phyloP scores from a whole-genome alignment of 37 sponge, comb jelly and placozoan species.

The Tethya wilhelma region DNA sequence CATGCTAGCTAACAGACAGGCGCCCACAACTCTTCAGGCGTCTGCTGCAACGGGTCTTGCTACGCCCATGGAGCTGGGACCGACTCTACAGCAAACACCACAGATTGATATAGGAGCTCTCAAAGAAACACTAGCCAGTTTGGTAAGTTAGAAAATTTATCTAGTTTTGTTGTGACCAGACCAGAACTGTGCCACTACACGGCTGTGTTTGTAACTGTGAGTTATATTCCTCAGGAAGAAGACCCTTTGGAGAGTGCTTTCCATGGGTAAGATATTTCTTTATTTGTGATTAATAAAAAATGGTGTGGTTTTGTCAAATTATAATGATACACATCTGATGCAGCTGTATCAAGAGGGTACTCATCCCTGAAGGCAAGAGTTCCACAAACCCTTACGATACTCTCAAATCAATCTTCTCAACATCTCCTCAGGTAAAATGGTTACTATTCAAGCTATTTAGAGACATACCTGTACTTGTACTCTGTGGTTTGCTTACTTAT shows the following conservation, averaged over 20 bases:
- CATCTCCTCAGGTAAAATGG: conserved; percentile 36
- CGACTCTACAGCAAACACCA: neutral
- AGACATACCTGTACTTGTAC: neutral
- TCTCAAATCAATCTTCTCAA: conserved; percentile 41
- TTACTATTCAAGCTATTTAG: neutral
- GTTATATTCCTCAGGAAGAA: conserved; percentile 4
- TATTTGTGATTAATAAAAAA: neutral
- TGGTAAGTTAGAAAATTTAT: no score
- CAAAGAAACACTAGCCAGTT: neutral
- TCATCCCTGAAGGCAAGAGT: conserved; percentile 45
- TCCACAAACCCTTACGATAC: conserved; percentile 27
- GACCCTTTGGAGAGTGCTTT: conserved; percentile 40
- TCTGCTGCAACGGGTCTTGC: no score
- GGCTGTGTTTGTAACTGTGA: neutral
- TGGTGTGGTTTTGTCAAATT: neutral
- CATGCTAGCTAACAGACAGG: no score
- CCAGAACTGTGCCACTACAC: no score
- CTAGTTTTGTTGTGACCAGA: no score
- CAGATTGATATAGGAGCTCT: neutral
- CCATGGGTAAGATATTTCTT: conserved; percentile 30
- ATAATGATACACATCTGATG: neutral
- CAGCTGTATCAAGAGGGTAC: conserved; percentile 51
- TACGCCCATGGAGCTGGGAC: neutral
- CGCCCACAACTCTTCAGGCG: no score
- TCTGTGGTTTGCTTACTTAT: neutral